A percentile compares a stretch with the other conserved stretches of the same genome.
Evolutionary conservation across 2,797 vertebrate genomes (phyloP).

Genomic region (Coccyzus lansbergi): DNA sequence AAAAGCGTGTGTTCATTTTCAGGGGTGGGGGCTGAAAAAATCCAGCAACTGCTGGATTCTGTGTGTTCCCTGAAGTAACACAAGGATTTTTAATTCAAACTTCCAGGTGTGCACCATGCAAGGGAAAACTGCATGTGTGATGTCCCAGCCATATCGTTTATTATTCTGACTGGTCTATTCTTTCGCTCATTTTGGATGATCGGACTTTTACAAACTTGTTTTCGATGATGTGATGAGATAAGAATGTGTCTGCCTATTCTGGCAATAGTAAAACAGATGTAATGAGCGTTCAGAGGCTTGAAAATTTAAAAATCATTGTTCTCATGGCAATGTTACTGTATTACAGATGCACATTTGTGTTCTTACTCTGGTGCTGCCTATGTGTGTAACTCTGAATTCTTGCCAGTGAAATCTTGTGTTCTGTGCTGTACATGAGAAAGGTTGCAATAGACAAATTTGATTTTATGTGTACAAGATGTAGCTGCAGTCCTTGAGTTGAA

Average conservation of each 20-base stretch:
- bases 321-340: background rate
- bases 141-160: background rate
- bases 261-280: conserved; percentile 17
- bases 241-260: conserved; percentile 37
- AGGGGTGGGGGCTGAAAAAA: background rate
- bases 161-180: background rate
- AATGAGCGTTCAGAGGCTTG: conserved; percentile 7
- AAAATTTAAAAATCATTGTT: conserved; percentile 45
- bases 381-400: background rate
- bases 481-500: background rate
- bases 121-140: background rate
- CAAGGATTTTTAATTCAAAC: background rate
- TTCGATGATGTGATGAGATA: conserved; percentile 34
- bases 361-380: background rate
- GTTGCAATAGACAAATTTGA: background rate
- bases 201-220: background rate
- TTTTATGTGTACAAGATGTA: background rate
- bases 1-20: background rate
- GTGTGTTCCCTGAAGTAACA: background rate
- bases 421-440: background rate
- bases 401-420: background rate
- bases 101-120: background rate
- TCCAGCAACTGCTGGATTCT: background rate
- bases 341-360: conserved; percentile 26
- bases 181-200: conserved; percentile 5